phyloP scores from a whole-genome alignment of 2,888 invertebrate genomes.

The Athetis lepigone region DNA sequence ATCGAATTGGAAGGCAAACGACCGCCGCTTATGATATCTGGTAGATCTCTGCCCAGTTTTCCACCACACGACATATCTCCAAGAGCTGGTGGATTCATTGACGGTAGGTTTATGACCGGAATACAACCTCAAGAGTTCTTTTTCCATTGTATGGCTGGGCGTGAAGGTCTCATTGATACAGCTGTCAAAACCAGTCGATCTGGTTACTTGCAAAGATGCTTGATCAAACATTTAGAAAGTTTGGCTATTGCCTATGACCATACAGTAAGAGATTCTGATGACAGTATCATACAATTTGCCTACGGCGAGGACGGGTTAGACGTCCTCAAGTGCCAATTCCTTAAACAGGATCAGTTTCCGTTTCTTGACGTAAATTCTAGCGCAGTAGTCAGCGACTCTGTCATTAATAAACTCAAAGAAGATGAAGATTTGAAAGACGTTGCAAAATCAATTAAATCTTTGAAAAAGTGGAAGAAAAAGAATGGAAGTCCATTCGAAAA shows the following conservation, averaged over 20 bases:
- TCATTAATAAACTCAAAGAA: constrained; percentile 91
- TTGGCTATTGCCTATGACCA: constrained; percentile 97
- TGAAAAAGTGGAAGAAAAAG: constrained; percentile 92
- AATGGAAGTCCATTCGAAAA: constrained; percentile 85
- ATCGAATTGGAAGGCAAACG: constrained; percentile 99
- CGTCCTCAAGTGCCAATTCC: constrained; percentile 95
- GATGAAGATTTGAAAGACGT: constrained; percentile 88
- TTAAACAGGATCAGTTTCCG: constrained; percentile 93
- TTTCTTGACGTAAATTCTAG: constrained; percentile 96
- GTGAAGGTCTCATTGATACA: constrained; percentile 99
- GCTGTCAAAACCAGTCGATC: constrained; percentile 99
- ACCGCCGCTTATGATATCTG: constrained; percentile 98
- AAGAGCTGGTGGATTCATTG: constrained; percentile 98
- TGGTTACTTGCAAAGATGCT: constrained; percentile 98
- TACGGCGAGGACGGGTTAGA: constrained; percentile 99
- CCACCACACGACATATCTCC: constrained; percentile 96
- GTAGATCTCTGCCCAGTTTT: constrained; percentile 98
- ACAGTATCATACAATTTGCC: constrained; percentile 97
- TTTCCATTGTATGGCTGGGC: constrained; percentile 99
- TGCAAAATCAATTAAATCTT: constrained; percentile 90
- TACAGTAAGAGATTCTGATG: constrained; percentile 98
- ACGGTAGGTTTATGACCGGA: constrained; percentile 99
- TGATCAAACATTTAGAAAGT: constrained; percentile 99
- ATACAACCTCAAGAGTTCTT: constrained; percentile 99
- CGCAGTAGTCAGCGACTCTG: constrained; percentile 91